Conservation (phyloP, 2,888 invertebrate species). For the Hemicrepidius hirtus region DNA sequence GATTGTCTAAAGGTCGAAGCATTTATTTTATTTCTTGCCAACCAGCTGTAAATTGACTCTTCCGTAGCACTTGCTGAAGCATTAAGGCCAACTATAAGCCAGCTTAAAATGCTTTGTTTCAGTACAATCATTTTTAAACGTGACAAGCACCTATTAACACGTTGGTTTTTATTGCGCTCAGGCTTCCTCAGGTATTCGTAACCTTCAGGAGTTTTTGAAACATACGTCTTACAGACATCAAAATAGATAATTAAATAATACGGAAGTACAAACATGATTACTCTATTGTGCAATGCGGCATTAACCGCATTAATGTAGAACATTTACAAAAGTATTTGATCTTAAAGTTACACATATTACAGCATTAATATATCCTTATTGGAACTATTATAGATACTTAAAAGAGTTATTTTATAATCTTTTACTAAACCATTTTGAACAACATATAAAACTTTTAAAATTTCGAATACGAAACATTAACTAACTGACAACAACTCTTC, state of each 20-base stretch:
- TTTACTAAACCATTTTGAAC: too few relatives aligned
- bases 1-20: conserved; percentile 13
- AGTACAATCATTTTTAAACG: background rate
- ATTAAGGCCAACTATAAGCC: conserved; percentile 2
- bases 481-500: too few relatives aligned
- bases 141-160: background rate
- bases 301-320: too few relatives aligned
- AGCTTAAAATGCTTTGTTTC: conserved; percentile 8
- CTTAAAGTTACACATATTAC: too few relatives aligned
- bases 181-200: background rate
- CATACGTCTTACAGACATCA: background rate
- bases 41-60: background rate
- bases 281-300: too few relatives aligned
- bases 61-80: conserved; percentile 4
- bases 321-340: too few relatives aligned
- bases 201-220: conserved; percentile 5
- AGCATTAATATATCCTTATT: too few relatives aligned
- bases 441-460: too few relatives aligned
- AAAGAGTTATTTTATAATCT: too few relatives aligned
- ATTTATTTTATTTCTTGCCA: background rate
- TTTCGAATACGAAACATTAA: too few relatives aligned
- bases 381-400: too few relatives aligned
- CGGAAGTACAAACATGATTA: background rate
- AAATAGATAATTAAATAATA: conserved; percentile 8
- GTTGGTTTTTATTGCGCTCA: background rate